Evolutionary conservation across 37 sponge, comb jelly and placozoan species (phyloP).

Genomic region (Sycon ciliatum): DNA sequence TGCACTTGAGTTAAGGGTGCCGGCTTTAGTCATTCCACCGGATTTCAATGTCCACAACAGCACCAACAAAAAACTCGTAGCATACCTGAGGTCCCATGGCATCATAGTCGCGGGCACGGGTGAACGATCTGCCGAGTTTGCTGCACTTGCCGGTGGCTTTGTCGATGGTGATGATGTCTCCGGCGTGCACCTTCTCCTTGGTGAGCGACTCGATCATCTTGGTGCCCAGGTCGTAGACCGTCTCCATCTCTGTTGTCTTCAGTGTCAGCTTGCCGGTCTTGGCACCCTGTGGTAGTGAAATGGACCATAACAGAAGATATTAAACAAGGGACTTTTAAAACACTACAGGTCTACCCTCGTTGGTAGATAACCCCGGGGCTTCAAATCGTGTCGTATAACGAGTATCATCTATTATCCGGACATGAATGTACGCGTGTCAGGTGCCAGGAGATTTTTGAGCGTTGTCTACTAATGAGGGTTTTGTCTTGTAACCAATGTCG

Average conservation of each 20-base stretch:
- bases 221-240: slow-evolving; percentile 86
- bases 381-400: too few relatives aligned
- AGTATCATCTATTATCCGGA: too few relatives aligned
- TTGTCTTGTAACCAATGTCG: too few relatives aligned
- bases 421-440: too few relatives aligned
- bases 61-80: too few relatives aligned
- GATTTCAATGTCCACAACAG: too few relatives aligned
- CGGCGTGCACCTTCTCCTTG: slow-evolving; percentile 91
- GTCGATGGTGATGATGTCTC: slow-evolving; percentile 91
- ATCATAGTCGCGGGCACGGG: slow-evolving; percentile 91
- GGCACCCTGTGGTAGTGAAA: slow-evolving; percentile 49
- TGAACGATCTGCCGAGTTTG: slow-evolving; percentile 86
- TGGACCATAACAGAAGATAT: background rate
- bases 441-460: too few relatives aligned
- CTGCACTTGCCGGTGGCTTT: slow-evolving; percentile 84
- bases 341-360: background rate
- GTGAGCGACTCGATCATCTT: slow-evolving; percentile 97
- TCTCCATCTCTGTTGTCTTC: slow-evolving; percentile 99
- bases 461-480: too few relatives aligned
- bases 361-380: background rate
- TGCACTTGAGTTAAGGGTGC: too few relatives aligned
- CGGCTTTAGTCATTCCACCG: too few relatives aligned
- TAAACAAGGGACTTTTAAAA: background rate
- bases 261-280: slow-evolving; percentile 90
- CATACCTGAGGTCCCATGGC: slow-evolving; percentile 96